These are phyloP conservation scores for Gortyna flavago DNA, from an alignment of 2,888 invertebrate species.

Conservation along the genomic window DNA sequence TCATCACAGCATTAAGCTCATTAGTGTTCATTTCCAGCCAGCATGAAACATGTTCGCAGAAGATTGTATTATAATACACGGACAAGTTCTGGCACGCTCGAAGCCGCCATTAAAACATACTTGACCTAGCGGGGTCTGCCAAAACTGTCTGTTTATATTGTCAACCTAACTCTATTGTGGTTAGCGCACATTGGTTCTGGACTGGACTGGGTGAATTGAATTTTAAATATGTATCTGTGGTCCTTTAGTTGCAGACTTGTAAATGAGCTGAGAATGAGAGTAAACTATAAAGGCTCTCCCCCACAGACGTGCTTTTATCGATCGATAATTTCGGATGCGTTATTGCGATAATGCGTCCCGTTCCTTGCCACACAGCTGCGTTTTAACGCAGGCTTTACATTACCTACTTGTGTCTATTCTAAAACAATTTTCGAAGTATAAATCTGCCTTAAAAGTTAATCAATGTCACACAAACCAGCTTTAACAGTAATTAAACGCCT, in stretches of 20 bases:
- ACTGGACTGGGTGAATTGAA: not conserved
- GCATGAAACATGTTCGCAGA: conserved; percentile 22
- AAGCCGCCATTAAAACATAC: conserved; percentile 42
- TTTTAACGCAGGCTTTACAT: too few relatives aligned
- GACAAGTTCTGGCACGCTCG: conserved; percentile 49
- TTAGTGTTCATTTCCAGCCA: conserved; percentile 11
- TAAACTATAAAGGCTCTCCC: too few relatives aligned
- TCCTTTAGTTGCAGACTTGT: not conserved
- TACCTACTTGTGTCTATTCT: not conserved
- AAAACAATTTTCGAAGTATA: not conserved
- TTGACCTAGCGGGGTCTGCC: conserved; percentile 46
- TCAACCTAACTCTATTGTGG: conserved; percentile 32
- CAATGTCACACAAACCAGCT: not conserved
- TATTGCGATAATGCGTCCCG: too few relatives aligned
- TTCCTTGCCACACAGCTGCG: too few relatives aligned
- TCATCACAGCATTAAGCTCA: conserved; percentile 4
- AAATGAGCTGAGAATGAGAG: not conserved
- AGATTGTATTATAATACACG: conserved; percentile 46
- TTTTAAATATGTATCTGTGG: conserved; percentile 1
- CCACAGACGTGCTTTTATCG: too few relatives aligned
- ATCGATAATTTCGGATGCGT: too few relatives aligned
- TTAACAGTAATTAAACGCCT: conserved; percentile 19
- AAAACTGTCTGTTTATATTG: conserved; percentile 38
- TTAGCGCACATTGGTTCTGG: not conserved
- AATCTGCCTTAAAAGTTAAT: conserved; percentile 12